Evolutionary conservation across 2,797 vertebrate species (phyloP).

Genomic region (Notamacropus eugenii): DNA sequence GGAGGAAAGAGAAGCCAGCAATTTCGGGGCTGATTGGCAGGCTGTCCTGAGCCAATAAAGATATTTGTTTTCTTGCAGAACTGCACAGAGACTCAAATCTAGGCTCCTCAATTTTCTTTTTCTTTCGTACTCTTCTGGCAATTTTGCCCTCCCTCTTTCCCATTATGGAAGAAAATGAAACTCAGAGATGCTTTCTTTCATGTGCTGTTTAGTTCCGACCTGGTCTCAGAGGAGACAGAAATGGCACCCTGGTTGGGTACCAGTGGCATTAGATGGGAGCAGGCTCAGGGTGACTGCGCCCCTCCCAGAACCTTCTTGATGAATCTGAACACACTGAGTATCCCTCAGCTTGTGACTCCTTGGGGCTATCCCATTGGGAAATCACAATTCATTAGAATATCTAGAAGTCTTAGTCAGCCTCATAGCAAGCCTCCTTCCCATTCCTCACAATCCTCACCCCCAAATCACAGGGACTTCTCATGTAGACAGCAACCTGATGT

Average conservation of each 20-base stretch:
- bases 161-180: constrained; percentile 79
- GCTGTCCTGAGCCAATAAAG: constrained; percentile 84
- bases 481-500: background rate
- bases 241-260: background rate
- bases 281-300: background rate
- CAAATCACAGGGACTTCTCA: background rate
- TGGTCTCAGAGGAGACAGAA: background rate
- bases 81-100: constrained; percentile 81
- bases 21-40: constrained; percentile 86
- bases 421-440: background rate
- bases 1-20: constrained; percentile 82
- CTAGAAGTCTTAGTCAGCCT: background rate
- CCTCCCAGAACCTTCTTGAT: background rate
- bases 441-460: background rate
- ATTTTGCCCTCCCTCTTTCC: constrained; percentile 59
- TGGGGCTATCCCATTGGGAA: background rate
- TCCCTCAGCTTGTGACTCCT: background rate
- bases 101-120: constrained; percentile 43
- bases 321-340: background rate
- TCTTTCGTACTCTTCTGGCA: constrained; percentile 21
- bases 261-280: background rate
- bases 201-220: constrained; percentile 33
- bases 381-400: background rate
- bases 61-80: constrained; percentile 84
- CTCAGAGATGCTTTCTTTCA: constrained; percentile 58